Base-by-base conservation (phyloP, 1,140 invertebrate genomes). In the Drosophila azteca region DNA sequence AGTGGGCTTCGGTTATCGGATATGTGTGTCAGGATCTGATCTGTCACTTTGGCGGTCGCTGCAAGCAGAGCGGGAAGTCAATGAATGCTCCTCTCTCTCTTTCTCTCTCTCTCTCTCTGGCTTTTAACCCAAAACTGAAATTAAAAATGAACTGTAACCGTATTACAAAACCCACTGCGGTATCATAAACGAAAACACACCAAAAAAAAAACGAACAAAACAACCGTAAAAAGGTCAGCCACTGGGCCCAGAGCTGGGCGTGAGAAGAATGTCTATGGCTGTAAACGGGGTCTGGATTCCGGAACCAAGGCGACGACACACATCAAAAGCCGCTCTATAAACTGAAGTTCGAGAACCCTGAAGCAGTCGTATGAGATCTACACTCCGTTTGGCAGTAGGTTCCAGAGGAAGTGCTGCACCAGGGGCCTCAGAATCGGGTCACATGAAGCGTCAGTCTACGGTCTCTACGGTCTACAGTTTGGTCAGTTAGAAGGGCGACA, bases 191-290 rank as follows among this genome's bases (percentile, higher is more conserved):
- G 45, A 48, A 60, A 57, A 52, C 35, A 39, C 53, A 46, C 35
- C 35, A 4, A 39, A 39, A 20, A 39, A 39, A 20, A 39, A 45
- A 51, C 69, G 35, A 55, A 46, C 54, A 64, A 54, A 31, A 77
- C 67, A 66, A 87, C 82, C 68, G 81, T 67, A 77, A 68, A 87
- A 79, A 87, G 82, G 82, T 85, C 79, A 82, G 51, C 20, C 26
- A 31, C 44, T 69, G 66, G 51, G 35, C 64, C 51, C n/a, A 68
- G 43, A 66, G 63, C 59, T 60, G 82, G 83, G 78, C 82, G 82
- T 85, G 83, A 85, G 82, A 78, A 69, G 17, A 67, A 76, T 76
- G 54, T 22, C 45, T 53, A 76, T 76, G 54, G 26, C 45, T 53
- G 44, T 44, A 52, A 48, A 55, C 46, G 45, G 45, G 26, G 2